These are phyloP conservation scores for Tupaia chinensis DNA, from an alignment of 2,113 vertebrate species.

Conservation along the genomic window DNA sequence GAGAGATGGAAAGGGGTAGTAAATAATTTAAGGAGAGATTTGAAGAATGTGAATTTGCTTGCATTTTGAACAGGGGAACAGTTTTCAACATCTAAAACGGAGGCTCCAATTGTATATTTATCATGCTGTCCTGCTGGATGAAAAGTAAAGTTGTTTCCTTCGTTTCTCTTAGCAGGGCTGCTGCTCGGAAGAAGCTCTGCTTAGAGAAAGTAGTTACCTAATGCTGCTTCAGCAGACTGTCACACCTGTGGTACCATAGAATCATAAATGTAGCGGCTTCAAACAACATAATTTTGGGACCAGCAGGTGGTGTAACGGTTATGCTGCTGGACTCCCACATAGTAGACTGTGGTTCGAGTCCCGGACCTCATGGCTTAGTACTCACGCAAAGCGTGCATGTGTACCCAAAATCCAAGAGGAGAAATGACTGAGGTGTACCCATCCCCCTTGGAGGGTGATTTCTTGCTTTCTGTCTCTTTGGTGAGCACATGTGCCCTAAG, in stretches of 20 bases:
- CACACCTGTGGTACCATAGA: background rate
- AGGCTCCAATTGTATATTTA: background rate
- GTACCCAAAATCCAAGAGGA: no score
- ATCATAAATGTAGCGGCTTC: background rate
- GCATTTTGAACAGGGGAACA: slow-evolving; percentile 15
- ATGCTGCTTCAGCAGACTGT: background rate
- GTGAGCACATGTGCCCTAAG: no score
- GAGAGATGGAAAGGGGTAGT: background rate
- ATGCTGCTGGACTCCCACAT: no score
- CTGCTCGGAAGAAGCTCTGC: no score
- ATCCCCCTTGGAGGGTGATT: no score
- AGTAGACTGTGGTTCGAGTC: no score
- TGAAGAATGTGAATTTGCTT: slow-evolving; percentile 21
- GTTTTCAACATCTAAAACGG: background rate
- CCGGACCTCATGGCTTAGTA: no score
- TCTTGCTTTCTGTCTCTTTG: no score
- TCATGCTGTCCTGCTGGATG: background rate
- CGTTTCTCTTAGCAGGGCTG: background rate
- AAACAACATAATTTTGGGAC: background rate
- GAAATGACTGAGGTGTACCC: no score
- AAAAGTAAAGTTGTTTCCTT: background rate
- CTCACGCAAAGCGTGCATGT: no score
- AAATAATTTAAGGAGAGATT: slow-evolving; percentile 46
- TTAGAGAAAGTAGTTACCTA: background rate
- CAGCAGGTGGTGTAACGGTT: no score